These are phyloP conservation scores for Torymus texanus DNA, from an alignment of 2,888 invertebrate species.

Conservation along the genomic window DNA sequence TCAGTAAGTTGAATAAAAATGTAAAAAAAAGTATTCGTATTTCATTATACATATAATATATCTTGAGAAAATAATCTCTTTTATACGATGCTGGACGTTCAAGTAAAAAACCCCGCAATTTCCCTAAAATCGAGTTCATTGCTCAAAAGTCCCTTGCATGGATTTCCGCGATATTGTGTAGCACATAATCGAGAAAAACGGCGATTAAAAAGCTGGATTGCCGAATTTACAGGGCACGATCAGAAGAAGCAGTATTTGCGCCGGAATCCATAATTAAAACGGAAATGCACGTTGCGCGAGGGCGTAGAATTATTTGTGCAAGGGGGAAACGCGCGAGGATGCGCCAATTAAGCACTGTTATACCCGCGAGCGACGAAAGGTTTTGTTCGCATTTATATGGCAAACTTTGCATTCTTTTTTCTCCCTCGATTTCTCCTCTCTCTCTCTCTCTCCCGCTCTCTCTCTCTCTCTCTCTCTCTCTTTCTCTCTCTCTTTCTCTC, in stretches of 20 bases:
- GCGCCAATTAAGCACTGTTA: constrained; percentile 63
- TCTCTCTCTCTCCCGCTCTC: constrained; percentile 11
- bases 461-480: constrained; percentile 20
- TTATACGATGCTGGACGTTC: too few relatives aligned
- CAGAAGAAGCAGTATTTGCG: not conserved
- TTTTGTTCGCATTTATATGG: constrained; percentile 39
- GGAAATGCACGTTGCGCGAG: constrained; percentile 4
- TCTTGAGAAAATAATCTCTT: too few relatives aligned
- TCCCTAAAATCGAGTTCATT: too few relatives aligned
- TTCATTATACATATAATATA: too few relatives aligned
- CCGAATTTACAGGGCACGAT: constrained; percentile 12
- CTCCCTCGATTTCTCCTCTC: constrained; percentile 22
- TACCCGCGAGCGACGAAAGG: constrained; percentile 37
- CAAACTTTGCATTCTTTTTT: constrained; percentile 38
- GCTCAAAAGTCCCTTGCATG: too few relatives aligned
- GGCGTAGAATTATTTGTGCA: constrained; percentile 40
- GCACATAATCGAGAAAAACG: not conserved
- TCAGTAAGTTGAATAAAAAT: too few relatives aligned
- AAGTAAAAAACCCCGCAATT: too few relatives aligned
- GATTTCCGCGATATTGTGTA: too few relatives aligned
- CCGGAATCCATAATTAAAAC: constrained; percentile 47
- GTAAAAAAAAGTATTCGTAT: too few relatives aligned
- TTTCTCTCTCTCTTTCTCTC: too few relatives aligned
- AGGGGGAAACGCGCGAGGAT: constrained; percentile 6
- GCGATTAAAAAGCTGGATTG: constrained; percentile 9